phyloP scores from a whole-genome alignment of 2,888 invertebrate genomes.

The Drosophila limbata region DNA sequence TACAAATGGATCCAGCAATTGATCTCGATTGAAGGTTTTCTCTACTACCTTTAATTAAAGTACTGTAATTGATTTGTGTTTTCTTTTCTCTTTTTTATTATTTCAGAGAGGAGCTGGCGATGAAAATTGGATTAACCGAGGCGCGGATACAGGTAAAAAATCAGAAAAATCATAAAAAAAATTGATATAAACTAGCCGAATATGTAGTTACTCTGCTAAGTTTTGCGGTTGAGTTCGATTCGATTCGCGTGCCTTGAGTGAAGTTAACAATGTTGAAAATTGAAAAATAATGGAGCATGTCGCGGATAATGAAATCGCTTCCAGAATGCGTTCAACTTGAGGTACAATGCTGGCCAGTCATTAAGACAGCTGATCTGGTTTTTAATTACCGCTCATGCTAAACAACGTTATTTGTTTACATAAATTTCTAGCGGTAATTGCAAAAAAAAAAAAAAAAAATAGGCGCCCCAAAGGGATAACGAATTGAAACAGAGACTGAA shows the following conservation, averaged over 20 bases:
- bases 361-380: slow-evolving; percentile 55
- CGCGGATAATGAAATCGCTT: slow-evolving; percentile 74
- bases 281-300: slow-evolving; percentile 82
- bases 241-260: slow-evolving; percentile 70
- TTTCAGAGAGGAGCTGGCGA: slow-evolving; percentile 96
- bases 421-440: slow-evolving; percentile 58
- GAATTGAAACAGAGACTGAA: neutral
- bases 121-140: slow-evolving; percentile 97
- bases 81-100: slow-evolving; percentile 23
- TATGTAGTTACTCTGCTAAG: slow-evolving; percentile 4
- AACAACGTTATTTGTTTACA: slow-evolving; percentile 79
- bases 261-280: slow-evolving; percentile 77
- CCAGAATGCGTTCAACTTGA: slow-evolving; percentile 1
- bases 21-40: neutral
- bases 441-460: slow-evolving; percentile 18
- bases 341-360: slow-evolving; percentile 42
- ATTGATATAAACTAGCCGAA: slow-evolving; percentile 10
- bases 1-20: neutral
- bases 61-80: slow-evolving; percentile 24
- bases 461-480: slow-evolving; percentile 30
- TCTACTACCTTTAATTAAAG: slow-evolving; percentile 8
- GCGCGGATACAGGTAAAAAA: slow-evolving; percentile 94
- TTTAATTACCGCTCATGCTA: slow-evolving; percentile 75
- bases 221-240: slow-evolving; percentile 60
- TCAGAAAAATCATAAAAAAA: neutral